These are phyloP conservation scores for Catalaphyllia jardinei DNA, from an alignment of 64 coral and sea anemone genomes.

Conservation along the genomic window DNA sequence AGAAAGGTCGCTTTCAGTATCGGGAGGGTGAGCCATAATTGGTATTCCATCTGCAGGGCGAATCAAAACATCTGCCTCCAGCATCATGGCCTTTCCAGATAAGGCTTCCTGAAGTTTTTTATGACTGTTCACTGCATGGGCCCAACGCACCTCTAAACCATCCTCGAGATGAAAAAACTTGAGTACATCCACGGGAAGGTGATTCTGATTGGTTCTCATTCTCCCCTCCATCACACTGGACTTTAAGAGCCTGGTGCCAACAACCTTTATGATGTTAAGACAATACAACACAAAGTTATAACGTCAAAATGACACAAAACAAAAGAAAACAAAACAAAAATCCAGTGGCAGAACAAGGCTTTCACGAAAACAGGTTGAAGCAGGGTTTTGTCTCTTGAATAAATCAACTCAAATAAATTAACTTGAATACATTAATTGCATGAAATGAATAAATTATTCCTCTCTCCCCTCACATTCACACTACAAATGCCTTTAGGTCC, in stretches of 20 bases:
- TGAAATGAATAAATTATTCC: too few species aligned
- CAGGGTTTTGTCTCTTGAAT: too few species aligned
- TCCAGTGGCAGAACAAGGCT: too few species aligned
- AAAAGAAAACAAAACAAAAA: too few species aligned
- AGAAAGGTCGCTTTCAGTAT: conserved; percentile 68
- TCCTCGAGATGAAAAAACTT: conserved; percentile 17
- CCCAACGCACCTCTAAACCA: conserved; percentile 68
- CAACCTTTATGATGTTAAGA: not conserved
- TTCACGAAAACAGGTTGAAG: too few species aligned
- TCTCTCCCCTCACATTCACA: too few species aligned
- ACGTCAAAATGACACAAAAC: not conserved
- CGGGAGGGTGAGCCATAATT: conserved; percentile 87
- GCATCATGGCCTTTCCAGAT: conserved; percentile 56
- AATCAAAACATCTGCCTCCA: conserved; percentile 80
- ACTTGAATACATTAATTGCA: too few species aligned
- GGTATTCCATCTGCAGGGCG: conserved; percentile 32
- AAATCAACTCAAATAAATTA: too few species aligned
- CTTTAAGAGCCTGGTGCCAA: not conserved
- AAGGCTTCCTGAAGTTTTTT: conserved; percentile 56
- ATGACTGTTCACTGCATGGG: conserved; percentile 72
- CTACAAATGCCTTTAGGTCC: too few species aligned
- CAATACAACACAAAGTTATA: not conserved
- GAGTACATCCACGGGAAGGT: not conserved
- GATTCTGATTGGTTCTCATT: not conserved
- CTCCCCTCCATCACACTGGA: not conserved